phyloP scores from a whole-genome alignment of 2,113 vertebrate genomes.

The Caracal caracal region DNA sequence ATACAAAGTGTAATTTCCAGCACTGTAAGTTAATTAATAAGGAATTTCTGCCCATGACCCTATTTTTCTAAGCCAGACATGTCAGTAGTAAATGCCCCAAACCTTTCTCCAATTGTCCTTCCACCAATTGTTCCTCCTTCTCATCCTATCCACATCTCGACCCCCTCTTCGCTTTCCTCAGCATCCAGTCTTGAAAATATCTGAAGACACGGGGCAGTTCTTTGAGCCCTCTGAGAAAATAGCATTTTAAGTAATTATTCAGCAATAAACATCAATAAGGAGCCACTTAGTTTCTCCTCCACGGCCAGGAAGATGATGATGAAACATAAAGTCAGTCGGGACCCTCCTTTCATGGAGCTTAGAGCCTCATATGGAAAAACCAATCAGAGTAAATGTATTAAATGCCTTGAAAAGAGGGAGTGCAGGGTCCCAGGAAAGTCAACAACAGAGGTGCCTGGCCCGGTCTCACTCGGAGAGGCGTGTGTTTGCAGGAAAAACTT shows the following conservation, averaged over 20 bases:
- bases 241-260: background rate
- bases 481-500: background rate
- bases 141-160: too few species aligned
- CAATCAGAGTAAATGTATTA: background rate
- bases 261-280: background rate
- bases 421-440: background rate
- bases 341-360: background rate
- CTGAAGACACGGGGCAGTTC: background rate
- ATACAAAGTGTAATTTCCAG: background rate
- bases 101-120: accelerated
- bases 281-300: background rate
- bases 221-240: background rate
- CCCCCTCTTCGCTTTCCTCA: background rate
- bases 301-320: background rate
- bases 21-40: background rate
- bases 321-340: background rate
- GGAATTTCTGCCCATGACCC: background rate
- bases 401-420: background rate
- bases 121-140: too few species aligned
- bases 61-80: background rate
- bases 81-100: accelerated
- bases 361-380: too few species aligned
- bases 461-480: background rate
- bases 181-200: background rate
- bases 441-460: background rate